These are phyloP conservation scores for Ptilonorhynchus violaceus DNA, from an alignment of 2,113 vertebrate genomes.

Conservation along the genomic window DNA sequence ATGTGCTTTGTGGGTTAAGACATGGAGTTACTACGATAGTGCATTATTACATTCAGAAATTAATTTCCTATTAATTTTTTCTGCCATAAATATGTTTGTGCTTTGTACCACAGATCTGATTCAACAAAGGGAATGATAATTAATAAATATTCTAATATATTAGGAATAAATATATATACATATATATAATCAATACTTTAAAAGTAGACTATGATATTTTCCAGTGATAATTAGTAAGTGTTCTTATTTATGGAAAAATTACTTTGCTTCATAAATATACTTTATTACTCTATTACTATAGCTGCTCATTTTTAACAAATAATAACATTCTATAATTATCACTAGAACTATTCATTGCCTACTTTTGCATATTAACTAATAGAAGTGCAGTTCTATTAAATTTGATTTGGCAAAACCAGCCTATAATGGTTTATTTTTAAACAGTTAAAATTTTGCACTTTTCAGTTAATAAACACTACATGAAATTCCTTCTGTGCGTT, in stretches of 20 bases:
- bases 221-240: constrained; percentile 50
- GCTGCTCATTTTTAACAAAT: constrained; percentile 27
- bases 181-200: background rate
- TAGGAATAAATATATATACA: background rate
- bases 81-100: background rate
- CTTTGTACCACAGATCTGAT: constrained; percentile 5
- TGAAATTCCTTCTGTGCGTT: constrained; percentile 41
- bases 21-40: background rate
- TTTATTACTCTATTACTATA: background rate
- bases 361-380: background rate
- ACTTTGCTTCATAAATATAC: constrained; percentile 18
- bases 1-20: background rate
- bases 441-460: constrained; percentile 14
- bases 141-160: constrained; percentile 31
- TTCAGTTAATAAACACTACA: constrained; percentile 50
- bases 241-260: constrained; percentile 32
- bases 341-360: constrained; percentile 41
- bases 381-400: background rate
- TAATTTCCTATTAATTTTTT: background rate
- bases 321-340: constrained; percentile 65
- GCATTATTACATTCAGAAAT: background rate
- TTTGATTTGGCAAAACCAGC: constrained; percentile 4
- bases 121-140: constrained; percentile 23
- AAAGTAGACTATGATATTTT: constrained; percentile 18
- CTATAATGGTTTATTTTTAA: constrained; percentile 5